These are phyloP conservation scores for Peromyscus attwateri DNA, from an alignment of 2,797 vertebrate species.

Conservation along the genomic window DNA sequence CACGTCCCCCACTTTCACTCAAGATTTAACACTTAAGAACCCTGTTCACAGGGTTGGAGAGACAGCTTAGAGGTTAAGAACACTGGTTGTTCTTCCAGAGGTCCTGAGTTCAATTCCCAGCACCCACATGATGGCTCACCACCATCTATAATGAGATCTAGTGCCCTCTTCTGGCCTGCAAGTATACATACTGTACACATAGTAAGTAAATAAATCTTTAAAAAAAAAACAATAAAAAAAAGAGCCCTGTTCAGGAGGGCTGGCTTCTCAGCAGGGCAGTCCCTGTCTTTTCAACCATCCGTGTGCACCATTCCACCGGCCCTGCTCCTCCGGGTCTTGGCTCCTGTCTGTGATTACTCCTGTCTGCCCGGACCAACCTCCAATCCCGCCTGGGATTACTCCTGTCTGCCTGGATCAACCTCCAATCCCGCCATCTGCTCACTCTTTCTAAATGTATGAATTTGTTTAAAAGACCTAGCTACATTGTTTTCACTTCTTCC, in stretches of 20 bases:
- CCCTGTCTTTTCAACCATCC: neutral
- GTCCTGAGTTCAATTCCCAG: too few relatives aligned
- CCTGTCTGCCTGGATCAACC: neutral
- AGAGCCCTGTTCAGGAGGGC: neutral
- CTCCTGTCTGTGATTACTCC: neutral
- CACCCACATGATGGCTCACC: too few relatives aligned
- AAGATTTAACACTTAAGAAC: slow-evolving; percentile 21
- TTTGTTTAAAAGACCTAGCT: neutral
- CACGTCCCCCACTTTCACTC: neutral
- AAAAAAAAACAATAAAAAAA: too few relatives aligned
- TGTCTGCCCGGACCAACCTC: neutral
- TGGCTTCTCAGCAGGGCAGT: neutral
- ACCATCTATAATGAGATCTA: too few relatives aligned
- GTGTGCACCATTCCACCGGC: neutral
- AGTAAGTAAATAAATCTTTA: too few relatives aligned
- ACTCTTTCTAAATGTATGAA: slow-evolving; percentile 26
- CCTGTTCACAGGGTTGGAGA: too few relatives aligned
- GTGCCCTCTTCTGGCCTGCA: too few relatives aligned
- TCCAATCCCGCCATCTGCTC: neutral
- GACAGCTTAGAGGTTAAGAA: too few relatives aligned
- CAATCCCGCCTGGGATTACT: neutral
- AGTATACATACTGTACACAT: too few relatives aligned
- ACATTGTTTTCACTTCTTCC: neutral
- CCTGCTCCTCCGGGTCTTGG: too few relatives aligned
- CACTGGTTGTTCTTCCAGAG: too few relatives aligned